Evolutionary conservation across 2,797 vertebrate species (phyloP).

Genomic region (Heteromormyrus szaboi): DNA sequence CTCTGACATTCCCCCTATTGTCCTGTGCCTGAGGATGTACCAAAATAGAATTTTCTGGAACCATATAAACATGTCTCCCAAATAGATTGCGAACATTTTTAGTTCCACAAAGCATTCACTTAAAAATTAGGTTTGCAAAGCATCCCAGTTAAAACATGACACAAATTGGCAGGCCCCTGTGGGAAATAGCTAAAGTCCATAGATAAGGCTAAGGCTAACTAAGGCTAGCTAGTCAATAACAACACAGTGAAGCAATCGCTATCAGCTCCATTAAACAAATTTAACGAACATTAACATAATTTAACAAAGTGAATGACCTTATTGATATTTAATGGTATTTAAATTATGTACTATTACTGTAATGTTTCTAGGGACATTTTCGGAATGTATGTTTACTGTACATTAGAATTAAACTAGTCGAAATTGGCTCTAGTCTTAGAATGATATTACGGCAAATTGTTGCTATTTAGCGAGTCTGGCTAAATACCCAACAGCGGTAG

Average conservation of each 20-base stretch:
- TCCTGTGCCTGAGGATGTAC: not conserved
- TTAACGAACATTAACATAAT: not conserved
- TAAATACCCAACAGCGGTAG: constrained; percentile 30
- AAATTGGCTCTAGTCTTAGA: not conserved
- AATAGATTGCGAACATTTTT: not conserved
- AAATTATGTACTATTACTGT: constrained; percentile 15
- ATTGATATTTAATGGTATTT: not conserved
- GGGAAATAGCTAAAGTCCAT: not conserved
- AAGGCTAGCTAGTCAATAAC: not conserved
- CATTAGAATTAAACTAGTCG: constrained; percentile 19
- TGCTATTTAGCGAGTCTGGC: constrained; percentile 25
- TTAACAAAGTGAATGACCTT: not conserved
- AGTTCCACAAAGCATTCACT: not conserved
- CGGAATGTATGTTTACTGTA: constrained; percentile 20
- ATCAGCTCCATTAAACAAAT: not conserved
- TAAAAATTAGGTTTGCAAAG: not conserved
- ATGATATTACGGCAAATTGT: not conserved
- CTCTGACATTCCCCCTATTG: not conserved
- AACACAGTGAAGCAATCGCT: not conserved
- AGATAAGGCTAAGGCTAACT: not conserved
- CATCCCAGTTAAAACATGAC: not conserved
- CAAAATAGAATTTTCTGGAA: not conserved
- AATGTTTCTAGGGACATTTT: not conserved
- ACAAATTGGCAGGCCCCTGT: not conserved
- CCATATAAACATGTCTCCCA: not conserved